Conservation (phyloP, 2,888 invertebrate species). For the Bombyx huttoni region DNA sequence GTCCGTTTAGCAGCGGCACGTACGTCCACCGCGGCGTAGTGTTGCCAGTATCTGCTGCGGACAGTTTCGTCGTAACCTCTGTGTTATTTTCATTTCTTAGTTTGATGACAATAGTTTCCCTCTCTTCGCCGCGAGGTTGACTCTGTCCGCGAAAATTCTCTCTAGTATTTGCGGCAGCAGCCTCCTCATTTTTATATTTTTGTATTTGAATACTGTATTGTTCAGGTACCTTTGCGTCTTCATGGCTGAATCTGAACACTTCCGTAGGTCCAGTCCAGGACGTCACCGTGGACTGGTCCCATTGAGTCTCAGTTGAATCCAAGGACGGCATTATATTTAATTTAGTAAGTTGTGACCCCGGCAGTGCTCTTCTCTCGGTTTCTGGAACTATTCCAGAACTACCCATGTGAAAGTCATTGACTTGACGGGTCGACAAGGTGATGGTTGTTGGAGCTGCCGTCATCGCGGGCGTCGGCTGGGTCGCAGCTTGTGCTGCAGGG, state of each 20-base stretch:
- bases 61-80: constrained; percentile 10
- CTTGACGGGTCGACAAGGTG: constrained; percentile 31
- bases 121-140: background rate
- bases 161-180: constrained; percentile 9
- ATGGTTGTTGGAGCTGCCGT: constrained; percentile 22
- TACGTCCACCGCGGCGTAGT: constrained; percentile 30
- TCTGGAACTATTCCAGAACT: constrained; percentile 54
- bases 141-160: constrained; percentile 3
- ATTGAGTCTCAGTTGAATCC: constrained; percentile 16
- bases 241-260: constrained; percentile 45
- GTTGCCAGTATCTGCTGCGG: constrained; percentile 12
- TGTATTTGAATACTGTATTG: constrained; percentile 25
- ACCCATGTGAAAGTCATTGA: constrained; percentile 53
- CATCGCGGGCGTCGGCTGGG: constrained; percentile 15
- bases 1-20: constrained; percentile 56
- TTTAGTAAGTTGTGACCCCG: constrained; percentile 16
- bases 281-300: constrained; percentile 14
- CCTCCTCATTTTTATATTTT: constrained; percentile 11
- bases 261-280: constrained; percentile 33
- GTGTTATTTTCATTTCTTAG: constrained; percentile 32
- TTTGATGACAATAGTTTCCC: constrained; percentile 27
- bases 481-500: constrained; percentile 7
- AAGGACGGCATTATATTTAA: constrained; percentile 22
- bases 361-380: constrained; percentile 12
- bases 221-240: constrained; percentile 54